phyloP scores from a whole-genome alignment of 2,113 vertebrate genomes.

The human region GRCh38 chr5:29715001-29715500 shows the following conservation, averaged over 20 bases:
- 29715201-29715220: not conserved
- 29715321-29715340: not conserved
- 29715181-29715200: not conserved
- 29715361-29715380: not conserved
- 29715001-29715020: not conserved
- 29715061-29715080: not conserved
- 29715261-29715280: not conserved
- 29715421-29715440: not conserved
- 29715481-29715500: not conserved
- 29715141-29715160: not conserved
- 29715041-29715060: not conserved
- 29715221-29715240: not conserved
- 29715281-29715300: not conserved
- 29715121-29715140: not conserved
- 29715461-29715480: not conserved
- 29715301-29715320: not conserved
- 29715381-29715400: not conserved
- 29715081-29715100: not conserved
- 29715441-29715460: not conserved
- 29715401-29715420: not conserved
- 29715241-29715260: not conserved
- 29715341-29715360: not conserved
- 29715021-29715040: not conserved
- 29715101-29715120: not conserved
- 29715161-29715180: not conserved